Evolutionary conservation across 2,797 vertebrate species (phyloP), one percentile per base, ranked within the genome.

Genomic region (Crenuchus spilurus): DNA sequence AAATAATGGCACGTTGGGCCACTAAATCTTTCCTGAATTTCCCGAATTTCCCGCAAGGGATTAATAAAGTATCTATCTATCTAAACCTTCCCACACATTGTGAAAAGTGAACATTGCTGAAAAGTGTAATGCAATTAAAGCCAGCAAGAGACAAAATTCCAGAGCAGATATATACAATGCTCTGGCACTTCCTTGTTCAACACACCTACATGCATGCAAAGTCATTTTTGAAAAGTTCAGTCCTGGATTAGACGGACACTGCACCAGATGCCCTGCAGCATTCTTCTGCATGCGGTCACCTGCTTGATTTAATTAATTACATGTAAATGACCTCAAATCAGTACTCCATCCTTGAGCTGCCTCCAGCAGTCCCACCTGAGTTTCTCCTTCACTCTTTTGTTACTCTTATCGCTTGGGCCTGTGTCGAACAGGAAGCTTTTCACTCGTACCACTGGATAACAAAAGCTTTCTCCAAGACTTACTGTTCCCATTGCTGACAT

Each of bases 271-370:
- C 30, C 79, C 49, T 20, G 33, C 39, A 79, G 73, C 66, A n/a
- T 16, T 61, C 54, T 30, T 81, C 61, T 42, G 35, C 26, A n/a
- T 60, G 8, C 6, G 18, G 33, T 28, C 4, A 46, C 18, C 55
- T 31, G 28, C 42, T 11, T 44, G 57, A 61, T 67, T 77, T 63
- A n/a, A 70, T 75, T 77, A 82, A 82, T 82, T 79, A 77, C 76
- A 49, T 44, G 30, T 41, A 44, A 18, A 39, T 70, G 75, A 77
- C 70, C 61, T 77, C 60, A 14, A 74, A 55, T 37, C 26, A 6
- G 22, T 6, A 26, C 9, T 18, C 57, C 6, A 64, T 11, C 20
- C 33, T 68, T 70, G 44, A 72, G 55, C 58, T 18, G 22, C 70
- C 49, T 79, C 49, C 60, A 74, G 75, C 70, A 20, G 37, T 58